Evolutionary conservation across 1,140 invertebrate genomes (phyloP), one percentile per base, ranked within the genome.

Genomic region (Notospermus geniculatus): DNA sequence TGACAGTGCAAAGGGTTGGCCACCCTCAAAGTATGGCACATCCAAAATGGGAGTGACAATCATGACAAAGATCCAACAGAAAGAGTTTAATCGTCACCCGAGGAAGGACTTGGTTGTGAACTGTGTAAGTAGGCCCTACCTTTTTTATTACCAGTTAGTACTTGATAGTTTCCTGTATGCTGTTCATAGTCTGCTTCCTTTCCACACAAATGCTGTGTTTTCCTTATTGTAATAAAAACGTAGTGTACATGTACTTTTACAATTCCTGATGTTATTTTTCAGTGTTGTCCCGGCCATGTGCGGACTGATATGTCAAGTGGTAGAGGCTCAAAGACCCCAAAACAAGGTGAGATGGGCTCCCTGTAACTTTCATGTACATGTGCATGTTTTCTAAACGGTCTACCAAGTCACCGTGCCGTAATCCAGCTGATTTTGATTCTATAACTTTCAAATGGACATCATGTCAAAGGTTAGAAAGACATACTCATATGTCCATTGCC

Each of bases 241-340:
- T n/a, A n/a, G n/a, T n/a, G n/a, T n/a, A n/a, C n/a, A n/a, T n/a
- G n/a, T n/a, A n/a, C n/a, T n/a, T n/a, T n/a, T n/a, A n/a, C n/a
- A n/a, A n/a, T 13, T 58, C 30, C 17, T 52, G n/a, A 17, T 43
- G 41, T 56, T 46, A 23, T 46, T 45, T 72, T 69, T 30, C 68
- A 75, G 73, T 76, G 75, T 63, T 80, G 81, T 70, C 84, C 84
- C 29, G 85, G 85, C 0, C 90, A 87, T 78, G 89, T 91, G 4
- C 84, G 86, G 67, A 91, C 90, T 1, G 88, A 90, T 67, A 88
- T 91, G 89, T 83, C 85, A 1, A 86, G 84, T 43, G 86, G 89
- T 64, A 87, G 86, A 71, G 89, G 89, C 2, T 75, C 71, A 0
- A 76, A 89, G 11, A 87, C 86, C 4, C 86, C 87, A 57, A 88